Evolutionary conservation across 2,113 vertebrate genomes (phyloP).

Genomic region (Heloderma charlesbogerti): DNA sequence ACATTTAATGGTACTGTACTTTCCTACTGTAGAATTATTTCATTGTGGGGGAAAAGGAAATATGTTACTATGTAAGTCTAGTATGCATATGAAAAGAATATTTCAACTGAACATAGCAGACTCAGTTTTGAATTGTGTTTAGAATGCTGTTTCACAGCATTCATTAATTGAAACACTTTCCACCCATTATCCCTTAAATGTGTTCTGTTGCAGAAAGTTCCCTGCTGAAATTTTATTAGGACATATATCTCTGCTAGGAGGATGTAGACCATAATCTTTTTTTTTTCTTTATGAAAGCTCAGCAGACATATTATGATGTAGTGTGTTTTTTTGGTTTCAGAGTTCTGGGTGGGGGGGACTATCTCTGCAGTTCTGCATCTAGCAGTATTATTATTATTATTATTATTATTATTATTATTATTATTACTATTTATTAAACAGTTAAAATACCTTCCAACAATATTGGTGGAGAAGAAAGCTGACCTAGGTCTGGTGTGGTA

Average conservation of each 20-base stretch:
- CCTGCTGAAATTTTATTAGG: constrained; percentile 16
- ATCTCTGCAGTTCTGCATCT: not conserved
- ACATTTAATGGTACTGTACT: not conserved
- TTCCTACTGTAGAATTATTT: not conserved
- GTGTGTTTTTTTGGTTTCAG: not conserved
- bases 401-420: not conserved
- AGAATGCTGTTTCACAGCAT: constrained; percentile 1
- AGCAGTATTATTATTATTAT: not conserved
- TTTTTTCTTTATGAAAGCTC: not conserved
- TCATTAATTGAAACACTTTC: constrained; percentile 11
- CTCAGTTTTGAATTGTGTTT: not conserved
- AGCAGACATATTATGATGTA: not conserved
- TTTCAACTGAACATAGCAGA: not conserved
- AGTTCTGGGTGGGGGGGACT: not conserved
- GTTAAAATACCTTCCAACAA: not conserved
- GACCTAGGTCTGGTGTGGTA: not conserved
- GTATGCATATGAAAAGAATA: not conserved
- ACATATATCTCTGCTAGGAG: not conserved
- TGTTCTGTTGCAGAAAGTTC: not conserved
- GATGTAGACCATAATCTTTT: not conserved
- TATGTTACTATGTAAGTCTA: not conserved
- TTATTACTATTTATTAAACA: not conserved
- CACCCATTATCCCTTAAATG: not conserved
- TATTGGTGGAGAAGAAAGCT: not conserved
- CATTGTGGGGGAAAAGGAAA: not conserved